phyloP scores from a whole-genome alignment of 2,113 vertebrate genomes.

The Scomber scombrus region DNA sequence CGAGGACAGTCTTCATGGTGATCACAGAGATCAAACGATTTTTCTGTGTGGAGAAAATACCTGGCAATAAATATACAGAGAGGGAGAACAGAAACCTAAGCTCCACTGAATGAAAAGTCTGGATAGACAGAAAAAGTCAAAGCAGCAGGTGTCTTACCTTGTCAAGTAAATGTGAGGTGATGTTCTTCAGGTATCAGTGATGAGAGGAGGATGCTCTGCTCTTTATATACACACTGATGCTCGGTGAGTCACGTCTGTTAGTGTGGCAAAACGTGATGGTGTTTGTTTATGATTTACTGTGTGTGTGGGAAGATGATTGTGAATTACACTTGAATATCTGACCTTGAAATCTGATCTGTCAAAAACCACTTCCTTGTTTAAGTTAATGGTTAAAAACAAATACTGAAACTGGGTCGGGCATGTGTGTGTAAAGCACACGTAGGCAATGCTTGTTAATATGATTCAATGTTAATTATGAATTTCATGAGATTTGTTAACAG shows the following conservation, averaged over 20 bases:
- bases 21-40: background rate
- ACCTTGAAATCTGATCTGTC: slow-evolving; percentile 7
- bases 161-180: slow-evolving; percentile 10
- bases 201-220: background rate
- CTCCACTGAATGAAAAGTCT: too few relatives aligned
- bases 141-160: slow-evolving; percentile 6
- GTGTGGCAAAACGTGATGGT: background rate
- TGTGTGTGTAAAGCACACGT: too few relatives aligned
- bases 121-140: too few relatives aligned
- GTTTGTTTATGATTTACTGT: background rate
- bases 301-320: background rate
- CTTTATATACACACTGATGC: slow-evolving; percentile 30
- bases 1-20: slow-evolving; percentile 39
- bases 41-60: background rate
- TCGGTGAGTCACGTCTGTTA: too few relatives aligned
- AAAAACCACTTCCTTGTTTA: background rate
- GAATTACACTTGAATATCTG: too few relatives aligned
- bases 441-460: too few relatives aligned
- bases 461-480: too few relatives aligned
- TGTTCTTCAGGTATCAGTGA: slow-evolving; percentile 27
- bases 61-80: background rate
- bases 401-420: too few relatives aligned
- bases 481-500: too few relatives aligned
- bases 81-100: background rate
- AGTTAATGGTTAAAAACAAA: too few relatives aligned